Base-by-base conservation (phyloP, 2,113 vertebrate genomes). In the Chroicocephalus ridibundus region DNA sequence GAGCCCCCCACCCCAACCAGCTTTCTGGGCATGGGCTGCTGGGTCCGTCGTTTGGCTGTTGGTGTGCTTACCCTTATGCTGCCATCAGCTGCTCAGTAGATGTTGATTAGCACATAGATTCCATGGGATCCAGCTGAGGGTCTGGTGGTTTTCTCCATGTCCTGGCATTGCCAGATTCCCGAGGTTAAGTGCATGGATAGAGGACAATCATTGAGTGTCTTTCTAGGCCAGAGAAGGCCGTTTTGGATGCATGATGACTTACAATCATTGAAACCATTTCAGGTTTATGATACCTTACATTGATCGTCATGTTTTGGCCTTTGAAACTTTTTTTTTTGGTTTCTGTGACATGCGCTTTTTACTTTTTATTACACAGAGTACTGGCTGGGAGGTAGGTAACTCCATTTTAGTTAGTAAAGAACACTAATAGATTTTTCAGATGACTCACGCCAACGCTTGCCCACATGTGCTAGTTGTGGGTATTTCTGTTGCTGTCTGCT, bases 361-460 rank as follows among this genome's bases (percentile, higher is more conserved):
- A 98, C 97, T 98, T 99, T 99, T 98, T 99, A 97, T 99, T 98
- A 99, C 98, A 99, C 99, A 99, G 99, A 99, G 99, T 98, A 99
- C 99, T 99, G 99, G 99, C 99, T 99, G 99, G 99, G 99, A 99
- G 99, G 99, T 99, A 99, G 99, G 99, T 99, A 98, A 98, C 85
- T 97, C 93, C 96, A 78, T 97, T 98, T 98, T 98, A 98, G 98
- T 98, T 98, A 98, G 98, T 98, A 96, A 97, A 98, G 98, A 97
- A 94, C 98, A 98, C 98, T 98, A 98, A 98, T 98, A 98, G 98
- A 98, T 96, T 97, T 97, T 93, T 96, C 96, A 97, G 97, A 98
- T 97, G 96, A 97, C 97, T 98, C 96, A 95, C 98, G 98, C 98
- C 97, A 96, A 99, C 94, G 99, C 99, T 99, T 99, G 97, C 99